These are phyloP conservation scores for Petromus typicus DNA, from an alignment of 2,113 vertebrate species.

Conservation along the genomic window DNA sequence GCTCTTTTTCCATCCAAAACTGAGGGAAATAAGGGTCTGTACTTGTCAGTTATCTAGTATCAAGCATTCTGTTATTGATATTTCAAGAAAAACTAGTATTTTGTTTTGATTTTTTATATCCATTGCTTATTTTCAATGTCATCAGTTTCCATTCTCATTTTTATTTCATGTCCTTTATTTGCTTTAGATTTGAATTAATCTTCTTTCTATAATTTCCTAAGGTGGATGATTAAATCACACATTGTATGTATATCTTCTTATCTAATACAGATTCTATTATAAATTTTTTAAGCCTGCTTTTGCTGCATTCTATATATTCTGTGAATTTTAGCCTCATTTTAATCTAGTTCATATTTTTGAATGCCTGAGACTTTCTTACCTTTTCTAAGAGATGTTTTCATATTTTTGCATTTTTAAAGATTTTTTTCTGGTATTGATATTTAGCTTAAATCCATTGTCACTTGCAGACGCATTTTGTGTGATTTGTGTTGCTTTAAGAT, in stretches of 20 bases:
- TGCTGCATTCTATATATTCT: too few relatives aligned
- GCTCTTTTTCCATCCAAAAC: not conserved
- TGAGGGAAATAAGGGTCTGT: not conserved
- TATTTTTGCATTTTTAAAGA: not conserved
- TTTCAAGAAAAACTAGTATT: not conserved
- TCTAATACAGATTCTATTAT: too few relatives aligned
- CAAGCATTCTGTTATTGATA: not conserved
- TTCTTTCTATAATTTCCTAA: not conserved
- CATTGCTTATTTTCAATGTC: not conserved
- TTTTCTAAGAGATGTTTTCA: not conserved
- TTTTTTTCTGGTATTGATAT: not conserved
- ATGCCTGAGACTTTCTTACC: not conserved
- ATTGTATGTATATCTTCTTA: not conserved
- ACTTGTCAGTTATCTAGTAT: not conserved
- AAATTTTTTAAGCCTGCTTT: too few relatives aligned
- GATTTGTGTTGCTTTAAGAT: not conserved
- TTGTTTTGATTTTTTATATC: not conserved
- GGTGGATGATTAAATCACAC: not conserved
- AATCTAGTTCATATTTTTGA: not conserved
- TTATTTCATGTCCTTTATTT: not conserved
- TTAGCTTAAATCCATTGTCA: not conserved
- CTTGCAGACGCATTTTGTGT: too few relatives aligned
- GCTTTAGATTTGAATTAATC: not conserved
- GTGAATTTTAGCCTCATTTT: too few relatives aligned
- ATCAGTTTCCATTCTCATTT: not conserved